These are phyloP conservation scores for Sebastes melanostomus DNA, from an alignment of 2,797 vertebrate genomes.

Conservation along the genomic window DNA sequence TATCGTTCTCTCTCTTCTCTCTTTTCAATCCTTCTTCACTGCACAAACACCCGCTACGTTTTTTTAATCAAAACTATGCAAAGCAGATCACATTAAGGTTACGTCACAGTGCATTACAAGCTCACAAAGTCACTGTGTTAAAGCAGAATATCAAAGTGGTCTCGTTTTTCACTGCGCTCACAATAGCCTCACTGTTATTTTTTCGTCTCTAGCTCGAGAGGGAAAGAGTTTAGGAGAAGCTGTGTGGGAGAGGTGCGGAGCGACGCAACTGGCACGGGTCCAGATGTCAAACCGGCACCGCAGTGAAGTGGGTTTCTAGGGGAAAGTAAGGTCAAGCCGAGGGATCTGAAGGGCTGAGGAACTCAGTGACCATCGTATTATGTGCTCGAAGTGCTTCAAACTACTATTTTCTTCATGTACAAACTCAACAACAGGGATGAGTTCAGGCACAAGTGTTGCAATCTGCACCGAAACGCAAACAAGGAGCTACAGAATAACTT, in stretches of 20 bases:
- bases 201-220: conserved; percentile 12
- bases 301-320: conserved; percentile 55
- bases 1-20: conserved; percentile 38
- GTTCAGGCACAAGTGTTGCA: neutral
- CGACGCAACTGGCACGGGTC: conserved; percentile 48
- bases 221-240: conserved; percentile 33
- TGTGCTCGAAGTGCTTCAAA: neutral
- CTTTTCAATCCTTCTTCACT: neutral
- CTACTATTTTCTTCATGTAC: neutral
- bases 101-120: conserved; percentile 4
- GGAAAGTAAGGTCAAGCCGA: conserved; percentile 70
- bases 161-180: conserved; percentile 39
- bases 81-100: conserved; percentile 3
- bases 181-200: conserved; percentile 59
- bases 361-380: conserved; percentile 24
- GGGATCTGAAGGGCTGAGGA: conserved; percentile 17
- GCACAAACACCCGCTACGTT: neutral
- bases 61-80: conserved; percentile 13
- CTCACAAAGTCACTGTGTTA: conserved; percentile 4
- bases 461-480: conserved; percentile 13
- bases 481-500: neutral
- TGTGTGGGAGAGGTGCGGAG: conserved; percentile 57
- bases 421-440: neutral
- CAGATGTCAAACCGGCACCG: conserved; percentile 63
- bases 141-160: conserved; percentile 39